phyloP scores from a whole-genome alignment of 2,888 invertebrate species.

The Macrophya alboannulata region DNA sequence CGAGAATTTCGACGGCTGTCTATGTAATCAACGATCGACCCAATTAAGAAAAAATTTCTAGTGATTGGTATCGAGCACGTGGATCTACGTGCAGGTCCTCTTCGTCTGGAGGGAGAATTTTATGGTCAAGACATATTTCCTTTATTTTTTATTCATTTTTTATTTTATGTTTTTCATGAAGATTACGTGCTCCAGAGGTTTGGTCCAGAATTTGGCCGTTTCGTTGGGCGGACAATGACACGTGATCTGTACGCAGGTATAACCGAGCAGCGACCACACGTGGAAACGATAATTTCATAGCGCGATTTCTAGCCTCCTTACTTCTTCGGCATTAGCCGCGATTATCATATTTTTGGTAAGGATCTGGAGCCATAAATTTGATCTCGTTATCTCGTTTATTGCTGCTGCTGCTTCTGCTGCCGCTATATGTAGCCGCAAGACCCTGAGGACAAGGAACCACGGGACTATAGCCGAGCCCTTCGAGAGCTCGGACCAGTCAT shows the following conservation, averaged over 20 bases:
- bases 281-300: conserved; percentile 45
- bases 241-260: conserved; percentile 34
- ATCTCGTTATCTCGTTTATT: conserved; percentile 80
- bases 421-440: conserved; percentile 59
- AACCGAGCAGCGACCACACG: conserved; percentile 37
- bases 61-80: conserved; percentile 47
- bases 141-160: too few relatives aligned
- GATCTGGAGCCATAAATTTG: conserved; percentile 79
- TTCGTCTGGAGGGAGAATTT: neutral
- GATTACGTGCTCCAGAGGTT: conserved; percentile 11
- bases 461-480: conserved; percentile 63
- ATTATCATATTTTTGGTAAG: conserved; percentile 78
- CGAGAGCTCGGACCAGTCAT: conserved; percentile 52
- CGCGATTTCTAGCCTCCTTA: conserved; percentile 42
- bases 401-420: conserved; percentile 69
- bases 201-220: conserved; percentile 1
- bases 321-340: conserved; percentile 76
- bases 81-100: conserved; percentile 13
- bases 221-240: conserved; percentile 36
- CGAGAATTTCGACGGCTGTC: conserved; percentile 21
- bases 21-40: conserved; percentile 40
- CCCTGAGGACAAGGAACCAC: conserved; percentile 58
- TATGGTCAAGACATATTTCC: neutral
- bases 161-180: too few relatives aligned
- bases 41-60: conserved; percentile 30